These are phyloP conservation scores for Nomia melanderi DNA, from an alignment of 1,140 invertebrate species.

Conservation along the genomic window DNA sequence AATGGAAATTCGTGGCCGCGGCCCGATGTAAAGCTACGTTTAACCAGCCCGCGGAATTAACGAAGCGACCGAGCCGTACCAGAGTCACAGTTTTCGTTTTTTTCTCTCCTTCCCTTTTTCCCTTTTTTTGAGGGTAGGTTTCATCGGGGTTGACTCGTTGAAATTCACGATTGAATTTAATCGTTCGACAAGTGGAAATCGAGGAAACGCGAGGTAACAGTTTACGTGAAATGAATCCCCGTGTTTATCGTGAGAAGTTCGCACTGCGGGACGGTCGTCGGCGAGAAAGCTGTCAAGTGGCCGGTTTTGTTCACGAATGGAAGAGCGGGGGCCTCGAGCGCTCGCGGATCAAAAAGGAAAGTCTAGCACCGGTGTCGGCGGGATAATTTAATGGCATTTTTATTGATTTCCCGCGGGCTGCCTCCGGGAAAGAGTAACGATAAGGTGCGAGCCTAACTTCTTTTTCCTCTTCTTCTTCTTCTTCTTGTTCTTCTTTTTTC, in stretches of 20 bases:
- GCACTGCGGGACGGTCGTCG: neutral
- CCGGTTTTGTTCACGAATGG: neutral
- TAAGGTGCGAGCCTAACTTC: neutral
- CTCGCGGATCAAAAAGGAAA: neutral
- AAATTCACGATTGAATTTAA: constrained; percentile 46
- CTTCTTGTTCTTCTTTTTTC: neutral
- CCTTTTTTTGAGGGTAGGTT: too few relatives aligned
- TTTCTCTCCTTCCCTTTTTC: constrained; percentile 10
- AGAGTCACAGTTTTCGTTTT: constrained; percentile 4
- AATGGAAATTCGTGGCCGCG: constrained; percentile 30
- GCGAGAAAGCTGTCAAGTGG: neutral
- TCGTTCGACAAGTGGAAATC: neutral
- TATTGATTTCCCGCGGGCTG: constrained; percentile 22
- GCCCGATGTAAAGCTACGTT: constrained; percentile 36
- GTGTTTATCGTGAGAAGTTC: neutral
- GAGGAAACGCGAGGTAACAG: neutral
- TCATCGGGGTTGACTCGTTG: too few relatives aligned
- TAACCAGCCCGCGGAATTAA: constrained; percentile 56
- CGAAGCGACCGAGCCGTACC: constrained; percentile 23
- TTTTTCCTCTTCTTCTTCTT: neutral
- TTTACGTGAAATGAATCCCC: neutral
- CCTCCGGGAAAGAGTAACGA: neutral
- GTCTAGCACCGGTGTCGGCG: neutral
- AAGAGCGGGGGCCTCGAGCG: neutral
- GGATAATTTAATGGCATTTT: constrained; percentile 20